These are phyloP conservation scores for Actenoides hombroni DNA, from an alignment of 2,113 vertebrate genomes.

Conservation along the genomic window DNA sequence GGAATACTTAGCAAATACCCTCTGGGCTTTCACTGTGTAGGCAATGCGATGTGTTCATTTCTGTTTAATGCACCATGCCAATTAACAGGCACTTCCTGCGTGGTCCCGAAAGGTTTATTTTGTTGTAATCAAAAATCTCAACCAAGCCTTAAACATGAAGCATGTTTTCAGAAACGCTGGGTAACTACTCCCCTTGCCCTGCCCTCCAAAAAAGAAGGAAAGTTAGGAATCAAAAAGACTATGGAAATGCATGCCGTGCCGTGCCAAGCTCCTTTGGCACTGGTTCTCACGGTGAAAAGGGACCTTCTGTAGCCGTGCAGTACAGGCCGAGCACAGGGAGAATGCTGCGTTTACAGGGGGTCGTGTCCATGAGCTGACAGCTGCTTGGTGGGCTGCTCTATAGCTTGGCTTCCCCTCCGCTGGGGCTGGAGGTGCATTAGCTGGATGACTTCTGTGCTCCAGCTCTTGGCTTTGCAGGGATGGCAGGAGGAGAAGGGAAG, in stretches of 20 bases:
- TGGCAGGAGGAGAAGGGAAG: not conserved
- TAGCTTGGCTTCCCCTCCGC: not conserved
- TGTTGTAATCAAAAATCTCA: not conserved
- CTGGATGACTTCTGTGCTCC: not conserved
- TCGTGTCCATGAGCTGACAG: not conserved
- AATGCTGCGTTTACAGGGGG: not conserved
- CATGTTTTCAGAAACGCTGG: not conserved
- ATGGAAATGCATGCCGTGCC: not conserved
- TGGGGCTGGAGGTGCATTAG: not conserved
- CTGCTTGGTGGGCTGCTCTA: not conserved
- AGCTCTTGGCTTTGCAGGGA: not conserved
- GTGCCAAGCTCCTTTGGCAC: not conserved
- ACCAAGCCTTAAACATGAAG: not conserved
- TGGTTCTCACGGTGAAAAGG: not conserved
- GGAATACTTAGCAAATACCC: not conserved
- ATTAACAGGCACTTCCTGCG: not conserved
- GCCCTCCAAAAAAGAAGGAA: not conserved
- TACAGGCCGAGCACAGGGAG: not conserved
- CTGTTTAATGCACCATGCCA: not conserved
- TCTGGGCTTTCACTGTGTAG: not conserved
- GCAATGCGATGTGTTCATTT: not conserved
- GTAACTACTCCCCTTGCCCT: not conserved
- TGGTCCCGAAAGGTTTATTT: not conserved
- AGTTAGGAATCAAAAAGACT: not conserved
- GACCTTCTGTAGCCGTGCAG: fast-evolving